Evolutionary conservation across 1,140 invertebrate species (phyloP), one percentile per base, ranked within the genome.

Genomic region (Dufourea novaeangliae): DNA sequence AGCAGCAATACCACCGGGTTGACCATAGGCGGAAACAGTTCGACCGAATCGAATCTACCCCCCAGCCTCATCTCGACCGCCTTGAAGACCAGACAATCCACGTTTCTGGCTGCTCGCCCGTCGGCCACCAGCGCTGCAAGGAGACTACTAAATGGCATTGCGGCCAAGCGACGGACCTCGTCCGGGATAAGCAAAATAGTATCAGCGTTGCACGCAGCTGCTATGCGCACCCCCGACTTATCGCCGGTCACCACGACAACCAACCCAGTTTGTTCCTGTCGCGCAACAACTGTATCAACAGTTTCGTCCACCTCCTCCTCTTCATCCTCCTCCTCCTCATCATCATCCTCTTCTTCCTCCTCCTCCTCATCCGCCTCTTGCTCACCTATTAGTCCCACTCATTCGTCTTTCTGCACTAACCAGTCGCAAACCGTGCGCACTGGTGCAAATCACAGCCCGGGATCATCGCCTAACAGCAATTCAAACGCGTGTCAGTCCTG

Each of bases 401-500:
- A 84, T 14, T 80, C 78, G 17, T 74, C 79, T n/a, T 70, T 78
- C 20, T 73, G 59, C 70, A 14, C 52, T 34, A 39, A 44, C 11
- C 82, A 83, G 25, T 44, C 72, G 20, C 66, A 69, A 39, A 20
- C 75, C 0, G 10, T 63, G 0, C 63, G 52, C 46, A 76, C 22
- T 25, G 22, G 64, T 54, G 70, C 22, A 44, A 52, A 46, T 10
- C 69, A 79, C 20, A 25, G 57, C 27, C 46, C 46, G 22, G 56
- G n/a, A n/a, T n/a, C 17, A 0, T 22, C 80, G 10, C 50, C 73
- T 25, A 82, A 69, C 37, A 85, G 29, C n/a, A 78, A 72, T 64
- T 63, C 75, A 41, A 61, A 41, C 66, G 80, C 74, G 27, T 94
- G 93, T 86, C 92, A 86, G 69, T 79, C 86, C 75, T 86, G 86